Conservation (phyloP, 2,888 invertebrate species). For the Cerceris rybyensis region DNA sequence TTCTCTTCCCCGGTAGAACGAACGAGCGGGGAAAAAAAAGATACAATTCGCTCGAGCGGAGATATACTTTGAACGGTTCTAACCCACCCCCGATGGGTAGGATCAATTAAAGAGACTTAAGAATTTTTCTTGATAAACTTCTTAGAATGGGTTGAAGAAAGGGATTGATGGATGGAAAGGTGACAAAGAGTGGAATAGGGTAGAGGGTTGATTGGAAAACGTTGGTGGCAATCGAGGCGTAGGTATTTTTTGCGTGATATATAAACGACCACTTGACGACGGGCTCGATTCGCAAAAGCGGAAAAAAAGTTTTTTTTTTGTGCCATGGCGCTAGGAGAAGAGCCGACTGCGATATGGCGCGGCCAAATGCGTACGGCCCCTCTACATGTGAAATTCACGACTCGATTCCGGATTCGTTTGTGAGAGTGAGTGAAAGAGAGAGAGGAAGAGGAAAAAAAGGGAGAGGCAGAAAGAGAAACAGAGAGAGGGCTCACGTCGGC, state of each 20-base stretch:
- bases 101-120: neutral
- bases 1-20: slow-evolving; percentile 36
- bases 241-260: slow-evolving; percentile 38
- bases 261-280: slow-evolving; percentile 52
- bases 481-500: slow-evolving; percentile 29
- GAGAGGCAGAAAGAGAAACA: too few relatives aligned
- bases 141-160: slow-evolving; percentile 15
- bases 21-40: slow-evolving; percentile 5
- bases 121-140: neutral
- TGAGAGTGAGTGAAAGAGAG: slow-evolving; percentile 20
- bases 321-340: slow-evolving; percentile 50
- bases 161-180: neutral
- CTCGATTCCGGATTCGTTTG: slow-evolving; percentile 65
- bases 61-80: slow-evolving; percentile 41
- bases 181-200: too few relatives aligned
- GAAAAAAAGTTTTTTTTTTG: slow-evolving; percentile 45
- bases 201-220: too few relatives aligned
- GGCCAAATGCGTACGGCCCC: slow-evolving; percentile 49
- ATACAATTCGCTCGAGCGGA: slow-evolving; percentile 17
- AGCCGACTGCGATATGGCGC: slow-evolving; percentile 50
- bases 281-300: slow-evolving; percentile 62
- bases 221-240: too few relatives aligned
- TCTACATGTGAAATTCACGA: slow-evolving; percentile 66
- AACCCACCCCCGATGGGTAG: neutral
- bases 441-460: too few relatives aligned